Evolutionary conservation across 2,797 vertebrate genomes (phyloP).

Genomic region (Characodon lateralis): DNA sequence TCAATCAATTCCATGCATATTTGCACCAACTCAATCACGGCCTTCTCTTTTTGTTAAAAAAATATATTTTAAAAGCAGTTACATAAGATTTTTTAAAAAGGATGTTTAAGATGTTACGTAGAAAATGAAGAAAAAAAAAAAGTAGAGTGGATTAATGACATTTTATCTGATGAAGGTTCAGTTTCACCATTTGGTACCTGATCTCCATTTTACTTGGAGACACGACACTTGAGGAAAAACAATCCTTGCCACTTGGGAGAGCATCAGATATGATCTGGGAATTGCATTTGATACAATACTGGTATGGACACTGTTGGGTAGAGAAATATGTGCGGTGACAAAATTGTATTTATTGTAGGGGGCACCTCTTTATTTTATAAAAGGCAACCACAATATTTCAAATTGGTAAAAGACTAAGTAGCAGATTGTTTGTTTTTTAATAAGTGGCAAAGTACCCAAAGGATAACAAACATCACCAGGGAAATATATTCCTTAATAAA

Average conservation of each 20-base stretch:
- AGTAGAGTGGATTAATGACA: too few species aligned
- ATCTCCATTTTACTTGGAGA: not conserved
- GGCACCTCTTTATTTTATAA: not conserved
- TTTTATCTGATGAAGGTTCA: too few species aligned
- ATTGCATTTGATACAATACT: not conserved
- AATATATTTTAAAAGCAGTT: too few species aligned
- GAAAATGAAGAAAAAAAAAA: too few species aligned
- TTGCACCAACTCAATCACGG: too few species aligned
- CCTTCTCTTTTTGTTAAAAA: too few species aligned
- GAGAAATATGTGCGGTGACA: not conserved
- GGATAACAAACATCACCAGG: not conserved
- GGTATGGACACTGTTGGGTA: not conserved
- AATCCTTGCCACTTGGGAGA: not conserved
- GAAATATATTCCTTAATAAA: constrained; percentile 1
- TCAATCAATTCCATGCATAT: too few species aligned
- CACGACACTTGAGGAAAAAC: not conserved
- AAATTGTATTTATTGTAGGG: not conserved
- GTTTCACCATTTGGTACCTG: not conserved
- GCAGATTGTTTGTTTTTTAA: constrained; percentile 4
- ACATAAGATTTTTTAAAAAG: too few species aligned
- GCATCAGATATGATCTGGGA: not conserved
- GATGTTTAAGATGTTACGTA: too few species aligned
- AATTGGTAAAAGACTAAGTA: not conserved
- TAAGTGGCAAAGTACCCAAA: not conserved
- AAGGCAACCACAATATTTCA: not conserved